Conservation (phyloP, 2,888 invertebrate genomes). For the Actias luna region DNA sequence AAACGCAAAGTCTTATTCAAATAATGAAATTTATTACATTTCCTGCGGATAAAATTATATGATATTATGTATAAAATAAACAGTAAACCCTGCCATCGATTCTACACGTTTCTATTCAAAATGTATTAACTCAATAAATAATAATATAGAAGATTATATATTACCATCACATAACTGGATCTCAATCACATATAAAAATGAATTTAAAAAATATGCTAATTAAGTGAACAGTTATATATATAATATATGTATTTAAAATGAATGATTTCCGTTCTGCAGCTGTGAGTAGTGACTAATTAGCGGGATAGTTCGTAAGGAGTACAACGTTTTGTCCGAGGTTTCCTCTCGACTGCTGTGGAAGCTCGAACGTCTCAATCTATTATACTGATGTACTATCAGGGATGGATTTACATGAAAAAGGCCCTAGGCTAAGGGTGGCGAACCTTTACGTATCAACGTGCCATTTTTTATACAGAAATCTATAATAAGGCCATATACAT, state of each 20-base stretch:
- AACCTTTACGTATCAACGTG: too few species aligned
- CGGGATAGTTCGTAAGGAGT: conserved; percentile 52
- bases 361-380: background rate
- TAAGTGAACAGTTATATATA: conserved; percentile 49
- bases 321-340: conserved; percentile 18
- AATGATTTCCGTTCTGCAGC: conserved; percentile 73
- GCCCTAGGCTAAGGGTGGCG: too few species aligned
- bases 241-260: conserved; percentile 32
- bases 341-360: background rate
- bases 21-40: background rate
- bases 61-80: conserved; percentile 18
- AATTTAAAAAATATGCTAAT: conserved; percentile 38
- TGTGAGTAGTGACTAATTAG: conserved; percentile 71
- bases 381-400: background rate
- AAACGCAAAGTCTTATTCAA: too few species aligned
- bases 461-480: too few species aligned
- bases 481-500: too few species aligned
- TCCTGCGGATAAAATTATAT: background rate
- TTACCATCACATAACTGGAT: conserved; percentile 59
- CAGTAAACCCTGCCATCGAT: conserved; percentile 40
- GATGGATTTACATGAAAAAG: too few species aligned
- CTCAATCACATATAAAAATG: conserved; percentile 58
- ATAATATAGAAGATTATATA: conserved; percentile 19
- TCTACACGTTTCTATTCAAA: conserved; percentile 37
- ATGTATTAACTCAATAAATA: conserved; percentile 32